Conservation (phyloP, 2,113 vertebrate genomes). For the Macroglossus sobrinus region DNA sequence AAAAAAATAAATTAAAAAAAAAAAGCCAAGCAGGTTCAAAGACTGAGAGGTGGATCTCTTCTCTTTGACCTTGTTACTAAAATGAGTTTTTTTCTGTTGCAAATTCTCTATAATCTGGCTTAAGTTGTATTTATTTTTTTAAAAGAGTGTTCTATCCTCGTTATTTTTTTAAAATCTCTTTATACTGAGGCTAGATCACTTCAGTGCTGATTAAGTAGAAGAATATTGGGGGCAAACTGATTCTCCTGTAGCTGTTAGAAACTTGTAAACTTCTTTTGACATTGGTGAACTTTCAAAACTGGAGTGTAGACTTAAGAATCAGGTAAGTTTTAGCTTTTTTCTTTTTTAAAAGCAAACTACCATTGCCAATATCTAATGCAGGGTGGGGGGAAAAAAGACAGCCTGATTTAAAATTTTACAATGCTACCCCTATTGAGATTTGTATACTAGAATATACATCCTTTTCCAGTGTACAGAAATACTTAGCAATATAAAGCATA, state of each 20-base stretch:
- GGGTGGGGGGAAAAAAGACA: neutral
- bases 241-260: neutral
- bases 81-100: neutral
- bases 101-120: neutral
- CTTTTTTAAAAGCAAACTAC: neutral
- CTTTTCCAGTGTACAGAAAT: neutral
- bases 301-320: neutral
- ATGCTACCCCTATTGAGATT: neutral
- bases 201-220: neutral
- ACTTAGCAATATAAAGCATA: neutral
- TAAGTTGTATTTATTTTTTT: neutral
- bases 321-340: neutral
- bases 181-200: neutral
- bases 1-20: no score
- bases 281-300: neutral
- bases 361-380: neutral
- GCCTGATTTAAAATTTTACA: neutral
- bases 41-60: neutral
- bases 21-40: neutral
- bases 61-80: neutral
- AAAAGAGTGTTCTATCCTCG: neutral
- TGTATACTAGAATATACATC: neutral
- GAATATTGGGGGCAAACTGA: neutral
- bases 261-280: neutral
- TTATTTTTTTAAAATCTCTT: neutral